Percentiles rank a stretch among this genome's conserved stretches.
Evolutionary conservation across 2,113 vertebrate genomes (phyloP).

Genomic region (rat (Rattus norvegicus)): GRCr8 NC_086024.1:62818501-62819000

Average conservation of each 20-base stretch:
- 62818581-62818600: neutral
- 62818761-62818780: neutral
- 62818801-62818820: neutral
- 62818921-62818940: neutral
- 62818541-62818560: neutral
- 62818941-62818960: neutral
- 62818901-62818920: neutral
- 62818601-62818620: neutral
- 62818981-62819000: neutral
- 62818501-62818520: neutral
- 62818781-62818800: neutral
- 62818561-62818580: neutral
- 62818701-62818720: neutral
- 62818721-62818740: conserved; percentile 23
- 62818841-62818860: neutral
- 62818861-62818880: neutral
- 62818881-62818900: neutral
- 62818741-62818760: neutral
- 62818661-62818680: neutral
- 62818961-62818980: neutral
- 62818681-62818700: neutral
- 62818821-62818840: neutral
- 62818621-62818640: neutral
- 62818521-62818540: neutral
- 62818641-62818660: neutral